Evolutionary conservation across 2,888 invertebrate genomes (phyloP).

Genomic region (Anarsia innoxiella): DNA sequence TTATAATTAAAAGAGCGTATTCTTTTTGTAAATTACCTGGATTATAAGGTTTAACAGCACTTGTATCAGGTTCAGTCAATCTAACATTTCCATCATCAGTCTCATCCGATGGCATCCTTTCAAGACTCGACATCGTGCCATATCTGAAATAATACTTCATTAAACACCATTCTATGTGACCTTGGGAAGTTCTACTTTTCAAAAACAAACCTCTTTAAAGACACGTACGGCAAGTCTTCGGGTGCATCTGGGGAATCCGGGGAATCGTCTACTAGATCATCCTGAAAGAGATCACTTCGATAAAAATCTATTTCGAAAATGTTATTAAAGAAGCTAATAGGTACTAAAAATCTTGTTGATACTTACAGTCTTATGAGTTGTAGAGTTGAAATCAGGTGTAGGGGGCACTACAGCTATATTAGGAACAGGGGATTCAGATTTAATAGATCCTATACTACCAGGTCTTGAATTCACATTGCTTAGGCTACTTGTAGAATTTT

Average conservation of each 20-base stretch:
- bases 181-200: not conserved
- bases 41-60: slow-evolving; percentile 39
- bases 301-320: too few relatives aligned
- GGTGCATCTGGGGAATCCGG: slow-evolving; percentile 80
- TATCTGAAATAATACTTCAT: slow-evolving; percentile 52
- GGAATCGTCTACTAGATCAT: slow-evolving; percentile 77
- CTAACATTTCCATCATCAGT: slow-evolving; percentile 74
- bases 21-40: too few relatives aligned
- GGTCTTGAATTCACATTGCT: slow-evolving; percentile 61
- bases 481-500: slow-evolving; percentile 35
- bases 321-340: not conserved
- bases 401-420: slow-evolving; percentile 85
- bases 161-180: not conserved
- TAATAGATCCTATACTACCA: slow-evolving; percentile 53
- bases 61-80: slow-evolving; percentile 57
- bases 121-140: slow-evolving; percentile 84
- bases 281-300: slow-evolving; percentile 41
- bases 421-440: slow-evolving; percentile 73
- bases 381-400: slow-evolving; percentile 77
- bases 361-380: slow-evolving; percentile 64
- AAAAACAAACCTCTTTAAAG: slow-evolving; percentile 74
- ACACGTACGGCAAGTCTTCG: slow-evolving; percentile 84
- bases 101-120: slow-evolving; percentile 79
- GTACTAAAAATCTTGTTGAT: not conserved
- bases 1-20: too few relatives aligned